Percentiles rank a stretch among this genome's conserved stretches.
phyloP scores from a whole-genome alignment of 2,797 vertebrate genomes.

The Ammospiza maritima region DNA sequence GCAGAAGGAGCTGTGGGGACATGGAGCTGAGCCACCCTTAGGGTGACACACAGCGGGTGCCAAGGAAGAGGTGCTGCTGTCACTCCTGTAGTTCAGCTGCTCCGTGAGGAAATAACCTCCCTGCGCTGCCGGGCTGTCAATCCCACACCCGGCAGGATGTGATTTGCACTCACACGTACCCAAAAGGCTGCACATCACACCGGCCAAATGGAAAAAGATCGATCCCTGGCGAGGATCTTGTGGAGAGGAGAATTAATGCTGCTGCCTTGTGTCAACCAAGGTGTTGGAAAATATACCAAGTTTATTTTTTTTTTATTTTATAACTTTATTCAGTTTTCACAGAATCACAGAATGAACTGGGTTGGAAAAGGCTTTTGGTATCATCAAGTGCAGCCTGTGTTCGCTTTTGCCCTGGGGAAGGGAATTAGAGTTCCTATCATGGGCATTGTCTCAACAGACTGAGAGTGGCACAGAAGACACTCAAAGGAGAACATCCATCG shows the following conservation, averaged over 20 bases:
- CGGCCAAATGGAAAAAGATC: neutral
- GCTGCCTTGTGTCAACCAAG: neutral
- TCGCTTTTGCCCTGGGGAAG: neutral
- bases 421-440: neutral
- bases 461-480: neutral
- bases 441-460: too few species aligned
- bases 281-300: neutral
- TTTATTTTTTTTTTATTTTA: neutral
- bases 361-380: neutral
- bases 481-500: neutral
- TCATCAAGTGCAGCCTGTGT: neutral
- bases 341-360: neutral
- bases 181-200: neutral
- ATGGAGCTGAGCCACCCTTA: neutral
- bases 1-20: neutral
- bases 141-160: neutral
- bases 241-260: neutral
- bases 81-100: neutral
- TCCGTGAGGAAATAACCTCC: neutral
- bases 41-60: neutral
- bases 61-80: neutral
- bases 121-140: neutral
- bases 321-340: neutral
- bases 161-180: neutral
- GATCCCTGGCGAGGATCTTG: neutral